Base-by-base conservation (phyloP, 2,888 invertebrate species). In the Drosophila multiciliata region DNA sequence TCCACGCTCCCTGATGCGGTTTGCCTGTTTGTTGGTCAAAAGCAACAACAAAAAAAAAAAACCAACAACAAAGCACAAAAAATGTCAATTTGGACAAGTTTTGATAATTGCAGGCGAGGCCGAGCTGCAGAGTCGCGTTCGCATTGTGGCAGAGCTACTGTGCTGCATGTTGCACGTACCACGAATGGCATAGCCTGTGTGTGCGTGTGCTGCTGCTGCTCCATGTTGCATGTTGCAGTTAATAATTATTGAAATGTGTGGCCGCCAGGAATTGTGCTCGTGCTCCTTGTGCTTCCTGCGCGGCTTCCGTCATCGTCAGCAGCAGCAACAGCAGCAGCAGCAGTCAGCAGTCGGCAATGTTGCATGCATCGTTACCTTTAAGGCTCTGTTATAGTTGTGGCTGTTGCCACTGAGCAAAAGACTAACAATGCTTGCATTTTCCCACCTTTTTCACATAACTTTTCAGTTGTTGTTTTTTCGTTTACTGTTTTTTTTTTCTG, bases 191-290 rank as follows among this genome's bases (percentile, higher is more conserved):
- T 57, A 59, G 8, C 29, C 29, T 29, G 7, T 54, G 20, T 20
- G 33, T 33, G 15, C n/a, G 17, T 45, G 45, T 45, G 36, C 33
- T 72, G 73, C 62, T 65, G 62, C 66, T 64, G 75, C 65, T 75
- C 77, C 87, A 90, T 82, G 85, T 87, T 90, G 87, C 87, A 87
- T 90, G 90, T 89, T 90, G 89, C 89, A 87, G 90, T 87, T 87
- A 87, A 90, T 87, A 87, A 90, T 90, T 87, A 89, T 90, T 88
- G 90, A 90, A 87, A 90, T 89, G 87, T 85, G 89, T 82, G 86
- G 83, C 88, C 88, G 86, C 68, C 82, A 90, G 90, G 87, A 87
- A 82, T 86, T 83, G 90, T 82, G 87, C 82, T 87, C 83, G 77
- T 89, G 87, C 82, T 87, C 87, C 90, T 90, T 89, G 79, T 77